Conservation (phyloP, 2,888 invertebrate species). For the Laspeyria flexula region DNA sequence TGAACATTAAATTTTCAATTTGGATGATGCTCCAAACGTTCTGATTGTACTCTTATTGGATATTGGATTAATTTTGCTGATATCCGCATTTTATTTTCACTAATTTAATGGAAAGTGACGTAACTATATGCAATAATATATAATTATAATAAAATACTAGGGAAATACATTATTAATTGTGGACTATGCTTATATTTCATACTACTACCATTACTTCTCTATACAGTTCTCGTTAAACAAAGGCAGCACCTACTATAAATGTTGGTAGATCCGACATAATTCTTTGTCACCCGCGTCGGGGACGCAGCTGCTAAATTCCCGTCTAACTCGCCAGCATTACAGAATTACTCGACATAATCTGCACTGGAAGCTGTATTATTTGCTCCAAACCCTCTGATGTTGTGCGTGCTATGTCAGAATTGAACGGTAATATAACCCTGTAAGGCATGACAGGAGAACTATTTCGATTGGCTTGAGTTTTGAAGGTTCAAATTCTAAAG, state of each 20-base stretch:
- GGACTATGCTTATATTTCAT: too few species aligned
- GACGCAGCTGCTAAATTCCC: conserved; percentile 38
- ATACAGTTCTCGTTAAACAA: too few species aligned
- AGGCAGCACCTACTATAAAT: conserved; percentile 8
- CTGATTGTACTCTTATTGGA: conserved; percentile 1
- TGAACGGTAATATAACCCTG: conserved; percentile 24
- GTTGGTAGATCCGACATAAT: conserved; percentile 19
- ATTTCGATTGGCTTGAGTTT: conserved; percentile 13
- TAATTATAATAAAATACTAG: too few species aligned
- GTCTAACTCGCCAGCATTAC: conserved; percentile 34
- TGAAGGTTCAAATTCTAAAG: neutral
- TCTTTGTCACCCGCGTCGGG: conserved; percentile 14
- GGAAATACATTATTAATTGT: too few species aligned
- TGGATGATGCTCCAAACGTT: conserved; percentile 9
- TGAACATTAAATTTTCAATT: conserved; percentile 36
- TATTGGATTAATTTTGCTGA: neutral
- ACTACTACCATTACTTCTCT: too few species aligned
- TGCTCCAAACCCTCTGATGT: conserved; percentile 23
- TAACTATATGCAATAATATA: neutral
- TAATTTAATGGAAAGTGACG: neutral
- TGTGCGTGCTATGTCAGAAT: conserved; percentile 26
- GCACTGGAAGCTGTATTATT: conserved; percentile 34
- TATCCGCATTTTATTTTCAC: neutral
- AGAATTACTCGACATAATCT: conserved; percentile 45
- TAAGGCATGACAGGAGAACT: conserved; percentile 1